Percentiles rank a stretch among this genome's conserved stretches.
Evolutionary conservation across 92 coral and sea anemone genomes (phyloP).

Genomic region (Pocillopora meandrina): DNA sequence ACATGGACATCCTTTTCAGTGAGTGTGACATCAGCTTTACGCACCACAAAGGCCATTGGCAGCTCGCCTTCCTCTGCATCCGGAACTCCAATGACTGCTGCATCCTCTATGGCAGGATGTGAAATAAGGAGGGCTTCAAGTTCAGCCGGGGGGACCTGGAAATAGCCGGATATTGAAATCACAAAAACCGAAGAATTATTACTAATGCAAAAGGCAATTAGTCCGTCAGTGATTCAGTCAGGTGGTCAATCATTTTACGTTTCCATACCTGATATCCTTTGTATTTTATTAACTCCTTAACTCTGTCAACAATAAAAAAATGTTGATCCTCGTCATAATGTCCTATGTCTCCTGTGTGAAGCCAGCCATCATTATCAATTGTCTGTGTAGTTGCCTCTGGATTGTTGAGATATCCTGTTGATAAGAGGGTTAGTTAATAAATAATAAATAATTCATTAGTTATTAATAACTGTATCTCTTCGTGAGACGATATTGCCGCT

Average conservation of each 20-base stretch:
- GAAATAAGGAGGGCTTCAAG: constrained; percentile 83
- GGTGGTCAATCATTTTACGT: neutral
- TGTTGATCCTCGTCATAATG: constrained; percentile 86
- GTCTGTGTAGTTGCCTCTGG: constrained; percentile 77
- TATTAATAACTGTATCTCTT: too few species aligned
- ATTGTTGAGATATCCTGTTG: constrained; percentile 82
- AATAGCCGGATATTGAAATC: neutral
- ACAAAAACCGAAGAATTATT: neutral
- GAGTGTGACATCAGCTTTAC: constrained; percentile 56
- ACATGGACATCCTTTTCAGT: constrained; percentile 66
- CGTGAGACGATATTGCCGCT: too few species aligned
- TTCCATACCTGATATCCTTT: constrained; percentile 86
- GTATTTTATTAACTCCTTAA: constrained; percentile 89
- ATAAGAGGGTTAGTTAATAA: neutral
- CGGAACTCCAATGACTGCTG: constrained; percentile 94
- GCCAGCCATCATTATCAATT: constrained; percentile 84
- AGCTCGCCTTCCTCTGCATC: constrained; percentile 81
- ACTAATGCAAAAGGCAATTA: too few species aligned
- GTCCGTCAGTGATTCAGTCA: neutral
- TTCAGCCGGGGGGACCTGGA: constrained; percentile 93
- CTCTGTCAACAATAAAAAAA: constrained; percentile 83
- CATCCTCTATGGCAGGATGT: constrained; percentile 85
- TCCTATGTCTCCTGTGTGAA: constrained; percentile 90
- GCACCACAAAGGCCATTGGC: constrained; percentile 90
- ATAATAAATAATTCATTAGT: neutral